Base-by-base conservation (phyloP, 2,113 vertebrate genomes). In the Xenus cinereus region DNA sequence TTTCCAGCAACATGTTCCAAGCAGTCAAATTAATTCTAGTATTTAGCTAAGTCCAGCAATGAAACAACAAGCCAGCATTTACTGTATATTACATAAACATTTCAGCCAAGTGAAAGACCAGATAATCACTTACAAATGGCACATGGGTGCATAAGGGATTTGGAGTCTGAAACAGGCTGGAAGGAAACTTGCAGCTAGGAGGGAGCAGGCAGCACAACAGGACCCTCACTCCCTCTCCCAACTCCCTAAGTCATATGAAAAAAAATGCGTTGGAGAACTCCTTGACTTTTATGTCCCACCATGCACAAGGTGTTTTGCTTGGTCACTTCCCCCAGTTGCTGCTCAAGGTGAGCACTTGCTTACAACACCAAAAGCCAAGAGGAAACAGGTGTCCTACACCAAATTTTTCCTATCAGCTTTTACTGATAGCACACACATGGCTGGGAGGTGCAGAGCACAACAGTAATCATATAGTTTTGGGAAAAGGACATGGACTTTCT, bases 361-460 rank as follows among this genome's bases (percentile, higher is more conserved):
- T 19, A 39, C 1, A 4, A 2, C 56, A 53, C 57, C 84, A 12
- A 84, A 64, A 73, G 1, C 83, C 73, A 35, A 48, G 28, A 84
- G 51, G 23, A 75, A 95, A 77, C 1, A 16, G 74, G 75, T 76
- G 71, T 48, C 33, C 74, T 28, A 3, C 7, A 3, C 48, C 35
- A 5, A 17, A 16, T 5, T 4, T 7, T 10, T 6, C n/a, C 45
- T 41, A 14, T 6, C 4, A 35, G 46, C 37, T 62, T 35, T 37
- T 3, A 17, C 30, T 19, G 32, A 14, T 2, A 51, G 69, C 43
- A 2, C n/a, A 11, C 51, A 1, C 24, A 9, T 0, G 12, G 54
- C 43, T 9, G 46, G 37, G 60, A 53, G 54, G 57, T 3, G 35
- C 32, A 4, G 43, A 73, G 56, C 0, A 2, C 2, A 45, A 64